Percentiles rank a stretch among this genome's conserved stretches.
Evolutionary conservation across 2,113 vertebrate genomes (phyloP).

Genomic region (Atractosteus spatula): DNA sequence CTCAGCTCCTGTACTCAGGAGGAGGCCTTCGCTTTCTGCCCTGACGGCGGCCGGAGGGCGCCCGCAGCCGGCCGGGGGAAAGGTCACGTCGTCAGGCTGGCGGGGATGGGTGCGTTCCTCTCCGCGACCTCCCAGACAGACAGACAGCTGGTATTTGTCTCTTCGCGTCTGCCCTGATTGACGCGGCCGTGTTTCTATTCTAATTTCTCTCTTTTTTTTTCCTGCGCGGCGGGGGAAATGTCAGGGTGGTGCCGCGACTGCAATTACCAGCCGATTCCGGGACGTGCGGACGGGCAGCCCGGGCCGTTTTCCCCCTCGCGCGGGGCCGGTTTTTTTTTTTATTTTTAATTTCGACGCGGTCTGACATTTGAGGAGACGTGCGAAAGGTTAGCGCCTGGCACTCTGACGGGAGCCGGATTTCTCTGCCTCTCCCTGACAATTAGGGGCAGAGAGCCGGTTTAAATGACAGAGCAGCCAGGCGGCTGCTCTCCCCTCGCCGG

Average conservation of each 20-base stretch:
- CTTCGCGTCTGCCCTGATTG: background rate
- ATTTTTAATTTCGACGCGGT: background rate
- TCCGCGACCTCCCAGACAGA: background rate
- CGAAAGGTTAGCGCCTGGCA: constrained; percentile 23
- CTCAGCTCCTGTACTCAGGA: no score
- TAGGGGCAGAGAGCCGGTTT: constrained; percentile 6
- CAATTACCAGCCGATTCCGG: background rate
- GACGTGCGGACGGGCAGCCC: background rate
- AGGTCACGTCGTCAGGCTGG: no score
- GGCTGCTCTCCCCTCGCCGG: background rate
- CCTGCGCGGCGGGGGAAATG: constrained; percentile 1
- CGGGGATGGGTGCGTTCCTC: no score
- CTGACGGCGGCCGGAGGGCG: no score
- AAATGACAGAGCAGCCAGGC: background rate
- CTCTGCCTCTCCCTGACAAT: constrained; percentile 18
- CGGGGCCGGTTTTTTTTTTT: background rate
- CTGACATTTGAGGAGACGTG: constrained; percentile 35
- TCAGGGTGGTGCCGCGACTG: constrained; percentile 1
- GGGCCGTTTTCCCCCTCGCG: background rate
- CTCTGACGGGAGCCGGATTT: background rate
- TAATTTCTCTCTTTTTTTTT: background rate
- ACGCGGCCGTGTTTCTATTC: background rate
- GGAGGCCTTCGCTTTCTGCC: no score
- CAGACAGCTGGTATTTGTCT: constrained; percentile 8
- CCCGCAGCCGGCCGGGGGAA: no score